Evolutionary conservation across 2,113 vertebrate species (phyloP).

Genomic region (Proterorhinus semilunaris): DNA sequence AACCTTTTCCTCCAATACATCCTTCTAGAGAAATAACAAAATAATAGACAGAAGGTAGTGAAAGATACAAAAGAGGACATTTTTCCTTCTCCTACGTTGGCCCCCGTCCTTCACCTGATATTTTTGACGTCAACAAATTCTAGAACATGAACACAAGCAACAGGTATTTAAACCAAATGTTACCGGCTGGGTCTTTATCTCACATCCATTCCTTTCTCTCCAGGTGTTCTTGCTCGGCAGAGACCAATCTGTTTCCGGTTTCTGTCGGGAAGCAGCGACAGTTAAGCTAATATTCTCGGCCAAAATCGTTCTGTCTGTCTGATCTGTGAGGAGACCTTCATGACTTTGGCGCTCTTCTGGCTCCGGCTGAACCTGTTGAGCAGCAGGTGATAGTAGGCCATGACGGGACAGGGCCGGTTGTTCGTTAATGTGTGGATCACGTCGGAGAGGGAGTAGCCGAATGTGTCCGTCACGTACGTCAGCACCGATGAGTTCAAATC

Average conservation of each 20-base stretch:
- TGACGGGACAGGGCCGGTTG: constrained; percentile 81
- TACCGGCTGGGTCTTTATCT: constrained; percentile 84
- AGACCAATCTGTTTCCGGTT: constrained; percentile 77
- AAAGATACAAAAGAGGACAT: background rate
- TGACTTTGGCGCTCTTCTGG: constrained; percentile 69
- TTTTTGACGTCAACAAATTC: too few relatives aligned
- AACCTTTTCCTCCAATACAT: constrained; percentile 52
- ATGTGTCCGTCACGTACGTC: constrained; percentile 77
- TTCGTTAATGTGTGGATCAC: constrained; percentile 75
- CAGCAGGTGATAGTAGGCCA: constrained; percentile 82
- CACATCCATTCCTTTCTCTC: constrained; percentile 78
- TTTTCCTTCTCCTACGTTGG: background rate
- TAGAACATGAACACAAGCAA: background rate
- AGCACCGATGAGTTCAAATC: constrained; percentile 77
- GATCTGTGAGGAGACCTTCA: constrained; percentile 59
- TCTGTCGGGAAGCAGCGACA: constrained; percentile 60
- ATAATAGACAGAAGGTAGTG: background rate
- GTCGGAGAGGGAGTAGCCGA: constrained; percentile 76
- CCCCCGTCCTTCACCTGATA: too few relatives aligned
- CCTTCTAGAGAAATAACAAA: constrained; percentile 51
- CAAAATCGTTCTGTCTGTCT: background rate
- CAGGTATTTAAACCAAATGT: background rate
- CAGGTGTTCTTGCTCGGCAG: constrained; percentile 80
- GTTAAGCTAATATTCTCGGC: background rate
- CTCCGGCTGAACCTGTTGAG: constrained; percentile 77